phyloP scores from a whole-genome alignment of 2,113 vertebrate species.

The Paraplagusia blochii region DNA sequence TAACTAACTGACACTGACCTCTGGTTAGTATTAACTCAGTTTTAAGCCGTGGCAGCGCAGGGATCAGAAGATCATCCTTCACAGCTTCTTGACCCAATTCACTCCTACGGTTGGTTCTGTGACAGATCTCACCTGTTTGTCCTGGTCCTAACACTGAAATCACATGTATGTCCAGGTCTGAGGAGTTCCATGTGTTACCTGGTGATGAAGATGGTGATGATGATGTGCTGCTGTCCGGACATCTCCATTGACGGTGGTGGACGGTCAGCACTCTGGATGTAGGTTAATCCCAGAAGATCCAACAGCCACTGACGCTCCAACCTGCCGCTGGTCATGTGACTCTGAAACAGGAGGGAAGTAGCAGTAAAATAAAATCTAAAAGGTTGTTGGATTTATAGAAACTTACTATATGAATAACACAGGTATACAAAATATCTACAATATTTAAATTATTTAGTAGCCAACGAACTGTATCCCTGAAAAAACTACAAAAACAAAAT shows the following conservation, averaged over 20 bases:
- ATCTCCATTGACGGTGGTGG: conserved; percentile 17
- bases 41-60: conserved; percentile 26
- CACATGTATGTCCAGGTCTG: neutral
- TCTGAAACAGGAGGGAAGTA: conserved; percentile 6
- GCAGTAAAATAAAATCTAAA: no score
- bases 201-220: conserved; percentile 1
- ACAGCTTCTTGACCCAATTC: conserved; percentile 31
- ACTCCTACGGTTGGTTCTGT: conserved; percentile 12
- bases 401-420: no score
- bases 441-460: no score
- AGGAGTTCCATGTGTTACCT: conserved; percentile 40
- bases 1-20: conserved; percentile 15
- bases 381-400: no score
- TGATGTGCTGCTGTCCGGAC: conserved; percentile 11
- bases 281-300: conserved; percentile 63
- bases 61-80: conserved; percentile 67
- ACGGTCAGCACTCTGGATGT: conserved; percentile 6
- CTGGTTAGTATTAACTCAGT: conserved; percentile 17
- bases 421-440: no score
- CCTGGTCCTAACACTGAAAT: no score
- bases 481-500: no score
- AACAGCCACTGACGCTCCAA: no score
- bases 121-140: no score
- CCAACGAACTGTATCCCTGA: no score
- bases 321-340: conserved; percentile 49